Base-by-base conservation (phyloP, 2,797 vertebrate genomes). In the Cygnus olor region DNA sequence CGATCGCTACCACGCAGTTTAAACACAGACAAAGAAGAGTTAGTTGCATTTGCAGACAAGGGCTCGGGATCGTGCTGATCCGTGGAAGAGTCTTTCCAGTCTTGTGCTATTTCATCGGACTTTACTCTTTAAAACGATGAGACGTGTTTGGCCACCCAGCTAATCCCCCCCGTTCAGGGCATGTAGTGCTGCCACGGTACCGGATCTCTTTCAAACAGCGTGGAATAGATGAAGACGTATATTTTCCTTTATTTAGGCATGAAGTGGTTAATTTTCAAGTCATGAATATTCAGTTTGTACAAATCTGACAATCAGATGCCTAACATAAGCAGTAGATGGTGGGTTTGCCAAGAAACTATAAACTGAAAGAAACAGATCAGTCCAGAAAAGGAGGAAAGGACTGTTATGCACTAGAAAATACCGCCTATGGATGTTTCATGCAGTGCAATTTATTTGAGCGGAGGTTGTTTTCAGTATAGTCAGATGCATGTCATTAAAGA, bases 271-370 rank as follows among this genome's bases (percentile, higher is more conserved):
- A 98, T 96, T 93, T 44, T 94, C 92, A 53, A 93, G 93, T 97
- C 97, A 98, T 97, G 97, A 97, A 98, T 98, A 97, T 98, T 97
- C 97, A 97, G 91, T 93, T 96, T 89, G 96, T 92, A 95, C 96
- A 89, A 96, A 98, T 97, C 98, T 98, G 97, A 98, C 97, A 97
- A 95, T 97, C 98, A 96, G 97, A 97, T 97, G 97, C 97, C 97
- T 96, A 97, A 96, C 97, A 98, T 97, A 97, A 97, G 98, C 97
- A 97, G 96, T 95, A 93, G 96, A 97, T 96, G 92, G 57, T 82
- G 96, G 96, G 90, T 95, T 97, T 98, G 97, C 97, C 97, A 98
- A 97, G 97, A 97, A 97, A 97, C 94, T 96, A 97, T 97, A 98
- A 98, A 97, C 97, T 96, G 97, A 93, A 96, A 94, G 78, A 97